These are phyloP conservation scores for Agrilus planipennis DNA, from an alignment of 1,140 invertebrate species.

Conservation along the genomic window DNA sequence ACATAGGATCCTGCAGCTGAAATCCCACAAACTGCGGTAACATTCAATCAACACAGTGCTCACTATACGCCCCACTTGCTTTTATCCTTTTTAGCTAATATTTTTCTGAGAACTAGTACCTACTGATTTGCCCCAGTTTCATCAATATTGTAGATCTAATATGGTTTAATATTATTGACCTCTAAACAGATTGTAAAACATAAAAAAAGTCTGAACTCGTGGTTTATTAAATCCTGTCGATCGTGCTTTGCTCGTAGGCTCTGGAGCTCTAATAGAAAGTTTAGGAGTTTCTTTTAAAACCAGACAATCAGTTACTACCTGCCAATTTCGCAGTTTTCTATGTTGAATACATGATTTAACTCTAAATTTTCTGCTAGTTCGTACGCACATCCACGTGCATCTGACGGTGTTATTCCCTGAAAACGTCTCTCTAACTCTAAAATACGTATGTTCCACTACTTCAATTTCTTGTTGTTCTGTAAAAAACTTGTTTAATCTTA, in stretches of 20 bases:
- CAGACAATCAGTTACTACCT: too few species aligned
- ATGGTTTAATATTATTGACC: too few species aligned
- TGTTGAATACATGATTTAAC: slow-evolving; percentile 16
- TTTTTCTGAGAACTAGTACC: slow-evolving; percentile 4
- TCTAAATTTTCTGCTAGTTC: not conserved
- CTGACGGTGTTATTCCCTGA: slow-evolving; percentile 4
- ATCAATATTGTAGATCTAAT: slow-evolving; percentile 6
- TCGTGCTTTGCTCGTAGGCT: slow-evolving; percentile 22
- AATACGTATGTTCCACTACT: slow-evolving; percentile 3
- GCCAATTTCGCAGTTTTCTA: slow-evolving; percentile 18
- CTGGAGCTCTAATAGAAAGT: slow-evolving; percentile 18
- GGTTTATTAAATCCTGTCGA: slow-evolving; percentile 24
- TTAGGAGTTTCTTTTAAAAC: slow-evolving; percentile 16
- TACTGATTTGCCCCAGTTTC: too few species aligned
- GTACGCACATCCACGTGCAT: not conserved
- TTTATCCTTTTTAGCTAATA: slow-evolving; percentile 24
- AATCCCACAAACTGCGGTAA: slow-evolving; percentile 28
- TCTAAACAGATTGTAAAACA: slow-evolving; percentile 5
- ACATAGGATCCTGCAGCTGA: slow-evolving; percentile 27
- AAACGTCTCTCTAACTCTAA: slow-evolving; percentile 1
- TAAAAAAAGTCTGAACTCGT: slow-evolving; percentile 5
- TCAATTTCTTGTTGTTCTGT: not conserved
- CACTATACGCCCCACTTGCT: slow-evolving; percentile 14
- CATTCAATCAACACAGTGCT: slow-evolving; percentile 9
- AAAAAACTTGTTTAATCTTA: slow-evolving; percentile 3